Evolutionary conservation across 2,888 invertebrate species (phyloP).

Genomic region (Pseudococcus longispinus): DNA sequence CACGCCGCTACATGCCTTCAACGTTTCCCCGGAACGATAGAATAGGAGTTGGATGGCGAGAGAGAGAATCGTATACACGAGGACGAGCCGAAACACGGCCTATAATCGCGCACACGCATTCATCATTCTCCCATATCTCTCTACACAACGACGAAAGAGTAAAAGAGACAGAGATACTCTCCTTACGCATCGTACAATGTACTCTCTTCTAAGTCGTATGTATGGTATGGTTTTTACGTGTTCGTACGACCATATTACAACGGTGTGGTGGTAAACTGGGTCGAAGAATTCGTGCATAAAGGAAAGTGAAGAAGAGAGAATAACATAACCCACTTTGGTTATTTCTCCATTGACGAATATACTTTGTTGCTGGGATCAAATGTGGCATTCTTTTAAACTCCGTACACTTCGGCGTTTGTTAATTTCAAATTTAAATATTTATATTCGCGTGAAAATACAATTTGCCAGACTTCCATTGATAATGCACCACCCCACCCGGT

Average conservation of each 20-base stretch:
- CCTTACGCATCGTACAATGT: not conserved
- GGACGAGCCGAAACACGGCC: not conserved
- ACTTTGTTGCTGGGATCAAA: not conserved
- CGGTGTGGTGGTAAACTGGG: conserved; percentile 46
- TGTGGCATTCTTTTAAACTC: not conserved
- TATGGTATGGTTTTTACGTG: not conserved
- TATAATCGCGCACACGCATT: conserved; percentile 54
- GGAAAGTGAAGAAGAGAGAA: conserved; percentile 49
- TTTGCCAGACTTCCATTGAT: not conserved
- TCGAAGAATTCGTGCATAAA: conserved; percentile 54
- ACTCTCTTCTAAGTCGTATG: not conserved
- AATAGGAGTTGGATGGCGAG: no score
- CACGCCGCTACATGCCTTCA: not conserved
- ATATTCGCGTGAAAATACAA: not conserved
- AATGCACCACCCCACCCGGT: not conserved
- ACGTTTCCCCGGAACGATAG: not conserved
- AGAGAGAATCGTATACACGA: not conserved
- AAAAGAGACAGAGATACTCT: not conserved
- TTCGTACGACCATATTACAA: not conserved
- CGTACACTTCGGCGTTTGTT: not conserved
- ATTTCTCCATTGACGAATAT: conserved; percentile 31
- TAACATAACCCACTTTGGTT: conserved; percentile 49
- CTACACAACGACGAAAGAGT: not conserved
- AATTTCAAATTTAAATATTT: not conserved
- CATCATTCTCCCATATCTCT: conserved; percentile 31